Base-by-base conservation (phyloP, 1,140 invertebrate species). In the Ruditapes philippinarum region DNA sequence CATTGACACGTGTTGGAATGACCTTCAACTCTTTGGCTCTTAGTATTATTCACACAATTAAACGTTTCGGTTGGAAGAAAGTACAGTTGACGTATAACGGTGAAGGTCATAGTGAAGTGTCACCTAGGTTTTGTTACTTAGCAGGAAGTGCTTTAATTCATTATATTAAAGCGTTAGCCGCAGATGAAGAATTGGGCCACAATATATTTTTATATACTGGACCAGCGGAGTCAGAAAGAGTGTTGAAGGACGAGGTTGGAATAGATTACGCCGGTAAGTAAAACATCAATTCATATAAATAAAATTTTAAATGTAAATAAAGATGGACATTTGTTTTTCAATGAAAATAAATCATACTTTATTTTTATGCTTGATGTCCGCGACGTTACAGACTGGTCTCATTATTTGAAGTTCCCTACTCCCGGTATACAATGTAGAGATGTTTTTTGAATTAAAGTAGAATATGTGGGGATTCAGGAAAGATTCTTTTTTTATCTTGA, bases 21-120 rank as follows among this genome's bases (percentile, higher is more conserved):
- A 98, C 97, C 22, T 98, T 98, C 96, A 97, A 96, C 74, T 97
- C 97, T 91, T 97, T 98, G n/a, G 97, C 97, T 17, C 76, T 93
- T 31, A 97, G 97, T 5, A 96, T 98, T 0, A 95, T 96, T 0
- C 96, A 97, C 40, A 97, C 98, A 22, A 94, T 98, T 0, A 95
- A 96, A 17, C 25, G 83, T 28, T 97, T 97, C 94, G 90, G 96
- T 17, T 98, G 97, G 97, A 96, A 94, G 70, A 97, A 97, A 94
- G 96, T 97, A 0, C 96, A 97, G 73, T 95, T 98, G 40, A 96
- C 98, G 92, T 98, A 97, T 92, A 97, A 98, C 91, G 97, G 97
- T 4, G 96, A 97, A 68, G 97, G 97, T 0, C 97, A 97, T 33
- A 57, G 57, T 19, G 81, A 94, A 28, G 88, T 95, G 19, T 78